A percentile compares a stretch with the other conserved stretches of the same genome.
phyloP scores from a whole-genome alignment of 2,797 vertebrate species.

The Helostoma temminkii region DNA sequence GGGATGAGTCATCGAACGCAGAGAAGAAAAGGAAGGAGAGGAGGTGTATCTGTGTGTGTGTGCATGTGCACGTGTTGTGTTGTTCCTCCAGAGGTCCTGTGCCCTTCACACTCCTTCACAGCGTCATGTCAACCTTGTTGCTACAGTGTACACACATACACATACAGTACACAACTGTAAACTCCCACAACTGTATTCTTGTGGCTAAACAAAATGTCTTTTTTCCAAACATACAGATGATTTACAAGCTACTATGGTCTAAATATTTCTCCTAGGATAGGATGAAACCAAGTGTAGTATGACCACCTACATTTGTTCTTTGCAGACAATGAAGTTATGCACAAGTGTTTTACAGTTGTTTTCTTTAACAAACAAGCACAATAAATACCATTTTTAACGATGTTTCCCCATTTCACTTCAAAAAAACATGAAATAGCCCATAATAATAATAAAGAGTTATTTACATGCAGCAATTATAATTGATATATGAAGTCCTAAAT shows the following conservation, averaged over 20 bases:
- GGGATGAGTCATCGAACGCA: slow-evolving; percentile 81
- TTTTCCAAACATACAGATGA: no score
- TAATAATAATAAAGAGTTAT: no score
- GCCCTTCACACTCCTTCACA: slow-evolving; percentile 78
- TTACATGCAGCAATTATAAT: no score
- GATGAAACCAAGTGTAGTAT: slow-evolving; percentile 41
- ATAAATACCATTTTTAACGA: background rate
- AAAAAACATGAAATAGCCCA: no score
- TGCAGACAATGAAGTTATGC: slow-evolving; percentile 41
- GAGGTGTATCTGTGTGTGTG: slow-evolving; percentile 55
- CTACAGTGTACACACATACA: slow-evolving; percentile 28
- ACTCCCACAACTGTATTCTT: no score
- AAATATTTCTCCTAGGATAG: slow-evolving; percentile 23
- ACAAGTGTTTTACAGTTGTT: slow-evolving; percentile 29
- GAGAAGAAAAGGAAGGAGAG: slow-evolving; percentile 68
- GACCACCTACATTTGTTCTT: slow-evolving; percentile 55
- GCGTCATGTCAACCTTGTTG: slow-evolving; percentile 72
- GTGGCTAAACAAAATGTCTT: no score
- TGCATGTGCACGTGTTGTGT: slow-evolving; percentile 57
- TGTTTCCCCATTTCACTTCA: background rate
- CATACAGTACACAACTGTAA: slow-evolving; percentile 6
- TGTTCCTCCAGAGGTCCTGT: slow-evolving; percentile 75
- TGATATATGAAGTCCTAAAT: no score
- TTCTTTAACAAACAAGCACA: slow-evolving; percentile 8
- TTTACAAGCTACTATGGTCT: background rate